A percentile compares a stretch with the other conserved stretches of the same genome.
phyloP scores from a whole-genome alignment of 92 coral and sea anemone genomes.

The Paramuricea clavata region DNA sequence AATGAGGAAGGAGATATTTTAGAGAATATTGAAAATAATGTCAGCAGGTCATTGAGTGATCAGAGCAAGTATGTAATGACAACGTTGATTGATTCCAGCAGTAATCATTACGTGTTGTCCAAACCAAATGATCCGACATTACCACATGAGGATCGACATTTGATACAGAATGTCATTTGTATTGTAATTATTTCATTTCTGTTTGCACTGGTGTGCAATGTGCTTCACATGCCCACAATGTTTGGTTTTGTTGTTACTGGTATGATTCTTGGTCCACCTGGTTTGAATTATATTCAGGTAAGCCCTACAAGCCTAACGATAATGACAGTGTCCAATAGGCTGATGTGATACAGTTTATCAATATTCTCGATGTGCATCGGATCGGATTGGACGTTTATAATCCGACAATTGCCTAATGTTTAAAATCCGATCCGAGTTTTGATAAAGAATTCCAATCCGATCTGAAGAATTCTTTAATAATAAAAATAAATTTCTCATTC shows the following conservation, averaged over 20 bases:
- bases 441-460: too few species aligned
- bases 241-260: slow-evolving; percentile 98
- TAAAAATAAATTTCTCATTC: too few species aligned
- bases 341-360: too few species aligned
- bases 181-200: slow-evolving; percentile 81
- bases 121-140: slow-evolving; percentile 96
- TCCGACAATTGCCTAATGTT: too few species aligned
- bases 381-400: too few species aligned
- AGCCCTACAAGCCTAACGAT: neutral
- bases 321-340: neutral
- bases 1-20: slow-evolving; percentile 64
- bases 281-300: slow-evolving; percentile 91
- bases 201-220: slow-evolving; percentile 81
- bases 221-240: slow-evolving; percentile 89
- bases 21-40: slow-evolving; percentile 33
- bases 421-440: too few species aligned
- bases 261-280: slow-evolving; percentile 94
- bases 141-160: slow-evolving; percentile 95
- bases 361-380: too few species aligned
- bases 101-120: slow-evolving; percentile 92
- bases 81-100: slow-evolving; percentile 89
- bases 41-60: slow-evolving; percentile 30
- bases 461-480: too few species aligned
- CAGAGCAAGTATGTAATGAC: slow-evolving; percentile 78
- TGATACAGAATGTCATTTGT: slow-evolving; percentile 85